Conservation (phyloP, 92 coral and sea anemone species). For the Bergia puertoricense region DNA sequence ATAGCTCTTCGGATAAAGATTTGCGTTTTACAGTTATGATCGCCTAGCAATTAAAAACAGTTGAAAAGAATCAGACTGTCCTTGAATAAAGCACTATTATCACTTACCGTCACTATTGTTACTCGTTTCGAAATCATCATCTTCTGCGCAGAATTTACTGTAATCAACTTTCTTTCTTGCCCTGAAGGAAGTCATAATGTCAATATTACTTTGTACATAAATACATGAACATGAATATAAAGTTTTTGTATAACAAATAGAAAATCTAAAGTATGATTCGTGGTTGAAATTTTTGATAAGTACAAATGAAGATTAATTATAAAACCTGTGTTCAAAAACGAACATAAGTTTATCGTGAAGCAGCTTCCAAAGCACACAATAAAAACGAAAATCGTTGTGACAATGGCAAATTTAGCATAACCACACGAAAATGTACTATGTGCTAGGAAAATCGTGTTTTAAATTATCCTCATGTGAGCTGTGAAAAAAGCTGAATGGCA, state of each 20-base stretch:
- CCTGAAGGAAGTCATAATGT: slow-evolving; percentile 44
- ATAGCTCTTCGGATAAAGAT: background rate
- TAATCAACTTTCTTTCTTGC: slow-evolving; percentile 81
- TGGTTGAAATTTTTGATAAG: too few relatives aligned
- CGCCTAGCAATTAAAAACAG: background rate
- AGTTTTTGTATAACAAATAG: too few relatives aligned
- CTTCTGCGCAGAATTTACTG: slow-evolving; percentile 65
- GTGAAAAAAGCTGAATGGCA: background rate
- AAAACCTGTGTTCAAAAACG: slow-evolving; percentile 3
- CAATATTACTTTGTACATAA: background rate
- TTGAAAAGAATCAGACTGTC: background rate
- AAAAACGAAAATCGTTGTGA: background rate
- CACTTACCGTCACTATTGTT: slow-evolving; percentile 75
- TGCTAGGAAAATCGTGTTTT: background rate
- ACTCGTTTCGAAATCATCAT: slow-evolving; percentile 43
- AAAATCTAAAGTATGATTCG: too few relatives aligned
- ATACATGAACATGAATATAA: background rate
- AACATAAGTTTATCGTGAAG: background rate
- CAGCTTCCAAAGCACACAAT: background rate
- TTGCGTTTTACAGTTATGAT: background rate
- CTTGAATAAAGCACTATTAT: background rate
- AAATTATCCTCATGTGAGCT: slow-evolving; percentile 7
- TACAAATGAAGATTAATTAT: too few relatives aligned
- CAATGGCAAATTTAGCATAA: background rate
- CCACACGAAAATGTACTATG: background rate